Conservation (phyloP, 2,888 invertebrate genomes). For the Agrilus mali region DNA sequence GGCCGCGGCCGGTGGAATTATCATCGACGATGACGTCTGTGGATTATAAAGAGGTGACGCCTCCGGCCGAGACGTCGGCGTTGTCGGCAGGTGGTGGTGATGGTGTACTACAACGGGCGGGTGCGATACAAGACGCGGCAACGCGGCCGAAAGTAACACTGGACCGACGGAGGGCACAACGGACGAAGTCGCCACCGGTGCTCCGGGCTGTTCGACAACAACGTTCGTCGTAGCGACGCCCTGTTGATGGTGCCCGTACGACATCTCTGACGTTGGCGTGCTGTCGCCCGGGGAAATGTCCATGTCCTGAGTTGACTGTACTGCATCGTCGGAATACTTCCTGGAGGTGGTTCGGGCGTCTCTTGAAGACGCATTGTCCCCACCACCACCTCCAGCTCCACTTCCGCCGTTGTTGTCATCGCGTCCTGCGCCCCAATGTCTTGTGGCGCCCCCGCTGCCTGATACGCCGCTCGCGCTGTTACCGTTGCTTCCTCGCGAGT, state of each 20-base stretch:
- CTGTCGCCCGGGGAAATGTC: constrained; percentile 88
- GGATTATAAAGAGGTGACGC: constrained; percentile 21
- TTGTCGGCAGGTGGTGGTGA: constrained; percentile 20
- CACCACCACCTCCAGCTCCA: constrained; percentile 13
- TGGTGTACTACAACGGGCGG: constrained; percentile 21
- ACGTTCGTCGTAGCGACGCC: constrained; percentile 14
- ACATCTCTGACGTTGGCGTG: constrained; percentile 74
- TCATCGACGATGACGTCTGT: constrained; percentile 23
- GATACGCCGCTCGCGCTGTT: constrained; percentile 24
- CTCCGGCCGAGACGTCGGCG: constrained; percentile 24
- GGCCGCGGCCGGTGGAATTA: constrained; percentile 23
- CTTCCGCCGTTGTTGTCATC: constrained; percentile 1
- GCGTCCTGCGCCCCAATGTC: constrained; percentile 24
- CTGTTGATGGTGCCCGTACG: constrained; percentile 39
- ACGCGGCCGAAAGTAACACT: constrained; percentile 52
- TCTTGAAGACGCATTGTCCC: constrained; percentile 12
- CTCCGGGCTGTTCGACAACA: constrained; percentile 2
- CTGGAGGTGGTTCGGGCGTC: constrained; percentile 25
- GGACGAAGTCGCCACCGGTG: constrained; percentile 9
- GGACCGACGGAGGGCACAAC: constrained; percentile 33
- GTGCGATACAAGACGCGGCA: constrained; percentile 50
- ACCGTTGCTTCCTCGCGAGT: constrained; percentile 44
- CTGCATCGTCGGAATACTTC: constrained; percentile 21
- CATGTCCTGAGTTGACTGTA: constrained; percentile 60
- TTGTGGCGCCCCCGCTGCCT: constrained; percentile 24